Percentiles rank a stretch among this genome's conserved stretches.
Conservation (phyloP, 2,113 vertebrate species). For the Lipotes vexillifer region DNA sequence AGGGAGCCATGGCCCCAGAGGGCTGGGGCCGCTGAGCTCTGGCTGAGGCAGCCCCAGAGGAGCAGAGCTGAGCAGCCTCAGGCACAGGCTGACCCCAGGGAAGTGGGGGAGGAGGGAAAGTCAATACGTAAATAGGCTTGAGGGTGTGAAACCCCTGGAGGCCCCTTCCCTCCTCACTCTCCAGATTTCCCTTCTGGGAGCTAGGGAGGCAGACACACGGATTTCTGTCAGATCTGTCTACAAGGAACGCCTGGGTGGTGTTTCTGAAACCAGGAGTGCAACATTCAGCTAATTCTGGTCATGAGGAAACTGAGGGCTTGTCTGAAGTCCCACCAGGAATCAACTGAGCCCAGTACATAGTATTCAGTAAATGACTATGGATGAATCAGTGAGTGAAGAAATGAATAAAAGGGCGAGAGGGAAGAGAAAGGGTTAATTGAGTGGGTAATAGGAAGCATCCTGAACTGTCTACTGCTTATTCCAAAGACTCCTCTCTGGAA, state of each 20-base stretch:
- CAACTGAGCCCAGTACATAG: neutral
- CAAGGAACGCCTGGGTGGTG: neutral
- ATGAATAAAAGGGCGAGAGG: neutral
- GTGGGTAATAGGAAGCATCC: neutral
- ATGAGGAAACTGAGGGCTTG: neutral
- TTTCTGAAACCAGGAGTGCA: neutral
- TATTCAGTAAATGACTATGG: neutral
- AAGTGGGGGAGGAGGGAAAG: neutral
- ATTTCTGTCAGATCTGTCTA: neutral
- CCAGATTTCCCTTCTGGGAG: conserved; percentile 28
- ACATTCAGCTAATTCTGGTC: neutral
- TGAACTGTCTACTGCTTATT: neutral
- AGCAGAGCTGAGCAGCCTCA: neutral
- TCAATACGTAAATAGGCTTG: neutral
- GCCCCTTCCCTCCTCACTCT: neutral
- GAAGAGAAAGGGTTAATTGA: neutral
- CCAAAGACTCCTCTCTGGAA: neutral
- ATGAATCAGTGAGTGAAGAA: neutral
- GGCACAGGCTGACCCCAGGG: neutral
- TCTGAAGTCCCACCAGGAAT: neutral
- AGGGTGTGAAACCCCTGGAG: conserved; percentile 40
- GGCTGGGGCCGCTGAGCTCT: neutral
- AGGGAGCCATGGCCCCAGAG: neutral
- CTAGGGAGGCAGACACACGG: neutral
- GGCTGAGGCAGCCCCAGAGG: neutral